Conservation (phyloP, 2,797 vertebrate genomes). For the Adrianichthys oophorus region DNA sequence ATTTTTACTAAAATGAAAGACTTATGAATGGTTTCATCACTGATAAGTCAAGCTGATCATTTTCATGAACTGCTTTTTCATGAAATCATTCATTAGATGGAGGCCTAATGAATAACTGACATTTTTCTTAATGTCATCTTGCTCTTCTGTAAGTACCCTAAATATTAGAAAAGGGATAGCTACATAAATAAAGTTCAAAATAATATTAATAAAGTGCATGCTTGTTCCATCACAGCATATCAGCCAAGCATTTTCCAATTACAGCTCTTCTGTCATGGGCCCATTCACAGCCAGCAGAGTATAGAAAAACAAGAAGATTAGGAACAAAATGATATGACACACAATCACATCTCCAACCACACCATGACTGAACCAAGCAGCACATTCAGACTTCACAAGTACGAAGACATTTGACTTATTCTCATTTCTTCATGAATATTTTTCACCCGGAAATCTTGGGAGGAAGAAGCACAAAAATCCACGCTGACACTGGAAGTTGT, state of each 20-base stretch:
- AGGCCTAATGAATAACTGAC: no score
- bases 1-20: no score
- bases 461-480: conserved; percentile 25
- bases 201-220: conserved; percentile 33
- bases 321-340: conserved; percentile 55
- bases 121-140: no score
- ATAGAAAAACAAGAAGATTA: conserved; percentile 65
- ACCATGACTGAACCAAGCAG: conserved; percentile 50
- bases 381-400: conserved; percentile 12
- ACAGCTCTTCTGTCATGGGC: conserved; percentile 49
- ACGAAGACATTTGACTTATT: conserved; percentile 18
- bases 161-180: conserved; percentile 23
- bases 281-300: conserved; percentile 58
- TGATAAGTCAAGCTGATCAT: conserved; percentile 26
- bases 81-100: no score
- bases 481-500: conserved; percentile 54
- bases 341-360: conserved; percentile 57
- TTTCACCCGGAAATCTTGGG: conserved; percentile 4
- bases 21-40: no score
- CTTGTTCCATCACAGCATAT: conserved; percentile 49
- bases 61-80: conserved; percentile 19
- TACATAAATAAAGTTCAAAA: background rate
- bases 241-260: conserved; percentile 73
- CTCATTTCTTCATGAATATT: conserved; percentile 5
- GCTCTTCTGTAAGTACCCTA: conserved; percentile 5